Conservation (phyloP, 53 echinoderm and acorn worm genomes). For the Patiria pectinifera region DNA sequence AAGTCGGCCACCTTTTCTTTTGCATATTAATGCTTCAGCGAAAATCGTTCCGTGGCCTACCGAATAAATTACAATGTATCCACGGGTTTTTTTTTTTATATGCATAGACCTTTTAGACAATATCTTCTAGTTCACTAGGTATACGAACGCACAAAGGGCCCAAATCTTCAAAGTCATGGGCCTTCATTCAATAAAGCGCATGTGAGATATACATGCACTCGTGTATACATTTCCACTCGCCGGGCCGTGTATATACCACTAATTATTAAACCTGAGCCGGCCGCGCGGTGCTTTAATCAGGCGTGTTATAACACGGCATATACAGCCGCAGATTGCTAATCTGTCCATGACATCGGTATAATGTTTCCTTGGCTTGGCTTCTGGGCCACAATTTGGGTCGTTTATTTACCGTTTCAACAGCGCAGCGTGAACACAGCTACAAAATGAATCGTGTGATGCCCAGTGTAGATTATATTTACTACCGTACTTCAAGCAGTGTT, state of each 20-base stretch:
- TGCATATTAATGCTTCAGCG: background rate
- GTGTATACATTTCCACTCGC: background rate
- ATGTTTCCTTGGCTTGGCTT: background rate
- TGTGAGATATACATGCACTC: background rate
- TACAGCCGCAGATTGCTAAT: background rate
- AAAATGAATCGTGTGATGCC: background rate
- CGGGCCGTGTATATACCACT: background rate
- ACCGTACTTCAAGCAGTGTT: too few species aligned
- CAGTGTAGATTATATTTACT: too few species aligned
- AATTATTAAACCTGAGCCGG: background rate
- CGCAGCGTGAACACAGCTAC: background rate
- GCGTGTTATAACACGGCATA: background rate
- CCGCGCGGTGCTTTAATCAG: slow-evolving; percentile 3
- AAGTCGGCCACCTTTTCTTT: too few species aligned
- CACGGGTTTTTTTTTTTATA: background rate
- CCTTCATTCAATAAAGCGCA: background rate
- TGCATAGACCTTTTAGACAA: background rate
- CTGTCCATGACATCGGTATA: slow-evolving; percentile 17
- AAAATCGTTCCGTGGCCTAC: background rate
- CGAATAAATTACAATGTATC: background rate
- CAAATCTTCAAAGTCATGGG: background rate
- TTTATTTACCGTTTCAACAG: background rate
- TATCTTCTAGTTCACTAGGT: background rate
- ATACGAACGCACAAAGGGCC: background rate
- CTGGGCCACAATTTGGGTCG: background rate